phyloP scores from a whole-genome alignment of 1,140 invertebrate species.

The Dinoponera quadriceps region DNA sequence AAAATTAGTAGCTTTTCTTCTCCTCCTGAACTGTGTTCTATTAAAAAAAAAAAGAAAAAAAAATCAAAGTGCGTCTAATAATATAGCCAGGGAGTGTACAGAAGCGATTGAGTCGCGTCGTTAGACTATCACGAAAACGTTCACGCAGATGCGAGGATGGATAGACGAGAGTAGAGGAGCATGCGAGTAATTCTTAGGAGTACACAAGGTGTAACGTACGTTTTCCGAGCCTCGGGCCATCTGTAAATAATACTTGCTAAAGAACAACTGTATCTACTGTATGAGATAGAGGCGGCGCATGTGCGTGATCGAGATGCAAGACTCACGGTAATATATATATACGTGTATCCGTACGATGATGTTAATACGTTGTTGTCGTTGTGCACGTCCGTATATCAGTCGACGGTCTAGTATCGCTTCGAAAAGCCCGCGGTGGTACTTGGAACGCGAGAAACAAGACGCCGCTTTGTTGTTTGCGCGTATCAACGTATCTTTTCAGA shows the following conservation, averaged over 20 bases:
- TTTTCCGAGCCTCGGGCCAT: constrained; percentile 85
- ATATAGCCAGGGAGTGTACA: too few species aligned
- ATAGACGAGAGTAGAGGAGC: constrained; percentile 53
- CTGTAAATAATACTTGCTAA: constrained; percentile 83
- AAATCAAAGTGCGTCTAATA: too few species aligned
- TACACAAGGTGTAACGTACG: constrained; percentile 81
- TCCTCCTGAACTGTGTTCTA: too few species aligned
- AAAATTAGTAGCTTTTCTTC: too few species aligned
- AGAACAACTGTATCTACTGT: constrained; percentile 74
- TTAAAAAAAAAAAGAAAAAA: too few species aligned
- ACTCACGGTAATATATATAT: constrained; percentile 24
- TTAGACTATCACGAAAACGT: constrained; percentile 31
- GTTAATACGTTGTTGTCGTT: not conserved
- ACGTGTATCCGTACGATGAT: not conserved
- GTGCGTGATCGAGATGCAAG: constrained; percentile 49
- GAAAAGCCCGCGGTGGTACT: constrained; percentile 26
- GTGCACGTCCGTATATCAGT: not conserved
- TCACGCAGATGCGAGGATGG: constrained; percentile 29
- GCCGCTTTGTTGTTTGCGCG: too few species aligned
- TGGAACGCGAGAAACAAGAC: not conserved
- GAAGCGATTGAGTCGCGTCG: constrained; percentile 24
- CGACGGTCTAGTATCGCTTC: not conserved
- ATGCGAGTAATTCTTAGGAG: constrained; percentile 73
- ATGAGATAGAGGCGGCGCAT: constrained; percentile 34
- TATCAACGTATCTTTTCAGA: not conserved